phyloP scores from a whole-genome alignment of 2,113 vertebrate genomes.

The Pelvicachromis taeniatus region DNA sequence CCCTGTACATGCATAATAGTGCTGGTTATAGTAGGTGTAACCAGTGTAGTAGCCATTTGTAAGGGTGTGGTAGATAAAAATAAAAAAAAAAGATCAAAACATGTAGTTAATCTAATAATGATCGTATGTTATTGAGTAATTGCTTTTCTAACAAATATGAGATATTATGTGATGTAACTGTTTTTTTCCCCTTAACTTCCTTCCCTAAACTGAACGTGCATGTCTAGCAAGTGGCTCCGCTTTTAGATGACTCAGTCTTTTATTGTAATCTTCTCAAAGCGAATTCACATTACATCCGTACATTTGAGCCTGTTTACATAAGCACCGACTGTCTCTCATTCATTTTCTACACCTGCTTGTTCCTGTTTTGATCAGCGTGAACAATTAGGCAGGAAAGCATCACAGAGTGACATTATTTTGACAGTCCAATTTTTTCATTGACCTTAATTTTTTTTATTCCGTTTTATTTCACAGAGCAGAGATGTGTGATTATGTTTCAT shows the following conservation, averaged over 20 bases:
- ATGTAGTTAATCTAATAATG: neutral
- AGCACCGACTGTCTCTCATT: slow-evolving; percentile 24
- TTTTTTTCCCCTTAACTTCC: neutral
- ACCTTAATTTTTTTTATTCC: neutral
- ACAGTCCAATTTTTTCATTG: neutral
- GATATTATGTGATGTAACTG: neutral
- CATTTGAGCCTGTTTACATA: slow-evolving; percentile 35
- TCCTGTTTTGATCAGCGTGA: slow-evolving; percentile 8
- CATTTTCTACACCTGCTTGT: slow-evolving; percentile 18
- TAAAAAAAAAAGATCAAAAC: neutral
- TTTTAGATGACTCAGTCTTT: neutral
- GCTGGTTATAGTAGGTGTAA: neutral
- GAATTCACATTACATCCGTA: neutral
- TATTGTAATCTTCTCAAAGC: neutral
- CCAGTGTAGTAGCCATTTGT: neutral
- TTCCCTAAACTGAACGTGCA: neutral
- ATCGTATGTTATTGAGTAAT: neutral
- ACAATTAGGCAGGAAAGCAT: slow-evolving; percentile 1
- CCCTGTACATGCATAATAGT: neutral
- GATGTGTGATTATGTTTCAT: neutral
- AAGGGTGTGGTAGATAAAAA: neutral
- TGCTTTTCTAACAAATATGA: neutral
- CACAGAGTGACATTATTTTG: neutral
- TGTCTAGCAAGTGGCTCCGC: neutral
- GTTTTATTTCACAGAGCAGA: neutral